phyloP scores from a whole-genome alignment of 1,140 invertebrate genomes.

The Ericerus pela region DNA sequence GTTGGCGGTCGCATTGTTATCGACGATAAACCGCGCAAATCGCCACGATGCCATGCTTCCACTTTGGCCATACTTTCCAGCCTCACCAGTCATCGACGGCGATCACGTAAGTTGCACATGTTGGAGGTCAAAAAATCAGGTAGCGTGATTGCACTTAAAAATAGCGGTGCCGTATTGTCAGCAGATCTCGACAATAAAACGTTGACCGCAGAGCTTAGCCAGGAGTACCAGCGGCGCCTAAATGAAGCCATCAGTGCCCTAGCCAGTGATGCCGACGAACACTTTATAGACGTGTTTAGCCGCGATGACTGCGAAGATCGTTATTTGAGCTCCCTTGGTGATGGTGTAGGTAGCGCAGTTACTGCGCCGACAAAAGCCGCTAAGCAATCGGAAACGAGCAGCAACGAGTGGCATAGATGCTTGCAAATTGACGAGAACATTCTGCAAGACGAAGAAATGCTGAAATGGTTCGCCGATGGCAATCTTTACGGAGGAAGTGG shows the following conservation, averaged over 20 bases:
- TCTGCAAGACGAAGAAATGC: neutral
- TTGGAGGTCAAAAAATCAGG: no score
- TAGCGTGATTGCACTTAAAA: no score
- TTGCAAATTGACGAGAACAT: neutral
- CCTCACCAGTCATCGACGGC: conserved; percentile 16
- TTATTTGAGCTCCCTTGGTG: neutral
- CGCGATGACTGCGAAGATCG: neutral
- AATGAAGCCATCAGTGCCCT: neutral
- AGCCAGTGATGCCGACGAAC: neutral
- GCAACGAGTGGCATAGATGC: neutral
- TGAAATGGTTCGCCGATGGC: neutral
- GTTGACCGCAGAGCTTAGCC: neutral
- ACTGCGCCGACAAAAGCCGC: no score
- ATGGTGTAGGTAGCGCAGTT: no score
- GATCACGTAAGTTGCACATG: neutral
- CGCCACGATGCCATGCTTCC: conserved; percentile 30
- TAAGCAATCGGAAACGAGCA: neutral
- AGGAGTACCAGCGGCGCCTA: neutral
- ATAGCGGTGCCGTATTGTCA: no score
- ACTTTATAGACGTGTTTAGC: neutral
- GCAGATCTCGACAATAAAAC: no score
- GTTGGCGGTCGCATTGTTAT: neutral
- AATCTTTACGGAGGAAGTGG: no score
- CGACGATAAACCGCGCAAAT: conserved; percentile 14
- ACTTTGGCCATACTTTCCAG: conserved; percentile 30